Base-by-base conservation (phyloP, 2,113 vertebrate genomes). In the Atractosteus spatula region DNA sequence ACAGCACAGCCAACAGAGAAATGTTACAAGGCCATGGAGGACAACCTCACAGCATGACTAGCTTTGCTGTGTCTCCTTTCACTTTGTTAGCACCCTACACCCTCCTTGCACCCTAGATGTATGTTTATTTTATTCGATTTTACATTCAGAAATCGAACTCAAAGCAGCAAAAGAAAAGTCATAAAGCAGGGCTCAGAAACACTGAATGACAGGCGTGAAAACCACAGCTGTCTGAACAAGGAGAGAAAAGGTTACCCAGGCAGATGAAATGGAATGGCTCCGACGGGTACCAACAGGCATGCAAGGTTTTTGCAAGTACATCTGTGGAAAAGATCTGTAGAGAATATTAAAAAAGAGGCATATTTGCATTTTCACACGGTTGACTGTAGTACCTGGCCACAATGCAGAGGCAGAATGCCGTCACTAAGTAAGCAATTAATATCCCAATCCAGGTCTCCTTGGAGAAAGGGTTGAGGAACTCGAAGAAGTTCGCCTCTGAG, bases 391-490 rank as follows among this genome's bases (percentile, higher is more conserved):
- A 96, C 95, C 95, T 93, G 81, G 92, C 89, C 0, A 93, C 93
- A 29, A 96, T 81, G 45, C 91, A 96, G 42, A 96, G 85, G 82
- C 94, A 94, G 81, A 94, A 62, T 12, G 91, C 92, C 0, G 95
- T 95, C 7, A 95, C 74, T 66, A 95, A 74, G 16, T 96, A 97
- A 1, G 95, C 91, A 0, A 93, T 72, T 0, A 95, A 66, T n/a
- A 95, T 67, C 3, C 93, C 90, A 0, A 90, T 87, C 95, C 95
- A 97, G 77, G 91, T 92, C 77, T 94, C 89, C 3, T 87, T 91
- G 74, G 94, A 92, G 87, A 97, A 96, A 3, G 95, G 94, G 0
- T 87, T 81, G 73, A 96, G 81, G 77, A 97, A 93, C 74, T 91
- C 88, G 80, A 95, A 90, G 57, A 89, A 68, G 0, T 87, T 88